Evolutionary conservation across 2,797 vertebrate species (phyloP).

Genomic region (Typhlichthys eigenmanni): DNA sequence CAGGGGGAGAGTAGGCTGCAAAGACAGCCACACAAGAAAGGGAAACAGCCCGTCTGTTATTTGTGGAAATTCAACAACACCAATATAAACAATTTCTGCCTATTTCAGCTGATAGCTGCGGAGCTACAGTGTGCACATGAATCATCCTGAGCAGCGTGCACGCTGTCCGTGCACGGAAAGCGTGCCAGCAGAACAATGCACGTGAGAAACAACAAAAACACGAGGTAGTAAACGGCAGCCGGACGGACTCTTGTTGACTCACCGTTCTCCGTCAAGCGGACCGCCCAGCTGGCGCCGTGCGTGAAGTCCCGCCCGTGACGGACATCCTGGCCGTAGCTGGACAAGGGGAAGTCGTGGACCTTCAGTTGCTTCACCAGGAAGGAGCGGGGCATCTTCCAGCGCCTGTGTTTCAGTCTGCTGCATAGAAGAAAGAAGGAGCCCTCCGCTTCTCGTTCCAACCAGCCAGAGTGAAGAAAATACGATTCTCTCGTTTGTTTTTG

Average conservation of each 20-base stretch:
- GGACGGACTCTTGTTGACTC: conserved; percentile 39
- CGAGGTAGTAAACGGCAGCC: not conserved
- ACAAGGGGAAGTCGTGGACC: conserved; percentile 79
- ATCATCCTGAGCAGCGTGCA: too few species aligned
- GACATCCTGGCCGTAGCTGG: conserved; percentile 58
- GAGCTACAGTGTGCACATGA: too few species aligned
- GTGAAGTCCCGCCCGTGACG: conserved; percentile 57
- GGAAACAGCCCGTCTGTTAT: too few species aligned
- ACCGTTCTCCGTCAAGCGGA: conserved; percentile 78
- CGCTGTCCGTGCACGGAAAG: too few species aligned
- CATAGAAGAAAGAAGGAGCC: conserved; percentile 34
- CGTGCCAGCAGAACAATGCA: not conserved
- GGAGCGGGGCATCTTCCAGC: conserved; percentile 82
- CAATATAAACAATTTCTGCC: conserved; percentile 9
- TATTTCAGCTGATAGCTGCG: too few species aligned
- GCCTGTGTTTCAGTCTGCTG: conserved; percentile 9
- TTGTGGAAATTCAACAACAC: not conserved
- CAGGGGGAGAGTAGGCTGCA: conserved; percentile 19
- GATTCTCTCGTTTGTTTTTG: too few species aligned
- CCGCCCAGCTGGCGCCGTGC: conserved; percentile 63
- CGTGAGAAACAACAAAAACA: not conserved
- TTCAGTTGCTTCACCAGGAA: conserved; percentile 90
- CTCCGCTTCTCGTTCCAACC: too few species aligned
- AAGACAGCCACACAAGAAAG: conserved; percentile 27
- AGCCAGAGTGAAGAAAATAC: not conserved